phyloP scores from a whole-genome alignment of 2,113 vertebrate genomes.

The Notothenia coriiceps region DNA sequence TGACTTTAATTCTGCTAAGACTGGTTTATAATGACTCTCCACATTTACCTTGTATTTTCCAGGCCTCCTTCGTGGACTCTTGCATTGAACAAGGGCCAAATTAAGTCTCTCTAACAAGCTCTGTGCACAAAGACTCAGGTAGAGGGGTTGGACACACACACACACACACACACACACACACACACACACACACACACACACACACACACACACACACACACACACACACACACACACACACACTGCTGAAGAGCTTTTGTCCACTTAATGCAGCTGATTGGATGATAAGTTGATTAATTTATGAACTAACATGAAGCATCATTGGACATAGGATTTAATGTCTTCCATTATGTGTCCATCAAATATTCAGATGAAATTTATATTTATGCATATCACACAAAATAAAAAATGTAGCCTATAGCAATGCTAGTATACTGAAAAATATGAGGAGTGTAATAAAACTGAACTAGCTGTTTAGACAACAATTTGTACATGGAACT shows the following conservation, averaged over 20 bases:
- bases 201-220: neutral
- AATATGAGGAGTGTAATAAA: neutral
- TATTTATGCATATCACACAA: neutral
- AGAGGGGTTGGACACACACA: neutral
- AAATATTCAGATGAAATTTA: neutral
- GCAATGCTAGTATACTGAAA: neutral
- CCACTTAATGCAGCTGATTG: neutral
- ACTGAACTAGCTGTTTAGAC: neutral
- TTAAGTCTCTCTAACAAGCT: slow-evolving; percentile 10
- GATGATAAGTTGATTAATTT: neutral
- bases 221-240: neutral
- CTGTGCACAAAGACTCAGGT: slow-evolving; percentile 17
- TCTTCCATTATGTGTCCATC: neutral
- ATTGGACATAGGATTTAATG: too few species aligned
- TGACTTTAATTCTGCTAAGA: neutral
- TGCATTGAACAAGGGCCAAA: neutral
- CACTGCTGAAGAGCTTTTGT: neutral
- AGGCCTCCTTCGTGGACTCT: neutral
- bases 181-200: neutral
- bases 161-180: neutral
- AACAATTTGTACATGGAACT: neutral
- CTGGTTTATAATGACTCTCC: neutral
- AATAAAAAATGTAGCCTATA: neutral
- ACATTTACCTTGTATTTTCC: neutral
- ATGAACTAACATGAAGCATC: neutral